A percentile compares a stretch with the other conserved stretches of the same genome.
These are phyloP conservation scores for Tolypeutes matacus DNA, from an alignment of 2,797 vertebrate genomes.

Conservation along the genomic window DNA sequence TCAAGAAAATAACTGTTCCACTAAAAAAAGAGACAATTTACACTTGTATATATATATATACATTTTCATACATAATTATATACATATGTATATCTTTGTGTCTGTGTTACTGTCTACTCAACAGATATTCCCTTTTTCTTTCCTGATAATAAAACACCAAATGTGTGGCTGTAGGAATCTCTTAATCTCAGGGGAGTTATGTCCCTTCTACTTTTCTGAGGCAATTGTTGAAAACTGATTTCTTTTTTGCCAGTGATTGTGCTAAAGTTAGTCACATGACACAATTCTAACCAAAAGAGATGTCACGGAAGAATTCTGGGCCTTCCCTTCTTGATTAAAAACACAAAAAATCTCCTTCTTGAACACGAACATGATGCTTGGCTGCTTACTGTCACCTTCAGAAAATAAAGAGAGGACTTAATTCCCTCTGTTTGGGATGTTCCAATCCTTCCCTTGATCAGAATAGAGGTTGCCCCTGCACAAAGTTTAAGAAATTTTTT, in stretches of 20 bases:
- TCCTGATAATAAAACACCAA: not conserved
- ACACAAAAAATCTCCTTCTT: not conserved
- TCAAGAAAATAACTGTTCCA: not conserved
- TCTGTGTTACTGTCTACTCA: too few relatives aligned
- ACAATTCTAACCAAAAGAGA: not conserved
- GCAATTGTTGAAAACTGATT: not conserved
- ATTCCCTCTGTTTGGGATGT: not conserved
- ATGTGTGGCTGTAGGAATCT: not conserved
- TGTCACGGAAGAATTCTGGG: not conserved
- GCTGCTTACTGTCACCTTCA: not conserved
- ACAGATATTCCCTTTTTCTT: not conserved
- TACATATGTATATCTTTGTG: not conserved
- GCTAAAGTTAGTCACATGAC: not conserved
- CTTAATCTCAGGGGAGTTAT: not conserved
- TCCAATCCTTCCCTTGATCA: not conserved
- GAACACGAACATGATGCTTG: not conserved
- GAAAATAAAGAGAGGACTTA: not conserved
- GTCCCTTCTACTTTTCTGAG: not conserved
- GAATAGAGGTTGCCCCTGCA: too few relatives aligned
- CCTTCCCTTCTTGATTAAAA: not conserved
- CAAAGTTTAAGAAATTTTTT: accelerated
- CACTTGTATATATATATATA: not conserved
- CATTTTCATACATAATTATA: not conserved
- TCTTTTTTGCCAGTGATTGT: not conserved
- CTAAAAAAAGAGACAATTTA: not conserved